A percentile compares a stretch with the other conserved stretches of the same genome.
Evolutionary conservation across 2,797 vertebrate genomes (phyloP).

Genomic region (Clangula hyemalis): DNA sequence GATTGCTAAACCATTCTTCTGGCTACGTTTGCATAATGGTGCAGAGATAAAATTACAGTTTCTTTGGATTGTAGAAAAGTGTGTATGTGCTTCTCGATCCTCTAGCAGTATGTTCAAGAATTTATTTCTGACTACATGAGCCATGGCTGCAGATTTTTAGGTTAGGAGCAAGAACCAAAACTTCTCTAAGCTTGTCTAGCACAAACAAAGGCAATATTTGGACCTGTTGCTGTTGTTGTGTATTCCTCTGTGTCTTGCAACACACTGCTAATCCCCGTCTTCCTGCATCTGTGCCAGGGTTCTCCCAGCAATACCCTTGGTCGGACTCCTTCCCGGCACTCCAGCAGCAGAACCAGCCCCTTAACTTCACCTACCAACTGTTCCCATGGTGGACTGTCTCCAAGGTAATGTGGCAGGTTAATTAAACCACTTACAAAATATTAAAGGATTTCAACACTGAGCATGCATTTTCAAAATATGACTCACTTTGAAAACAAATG

Average conservation of each 20-base stretch:
- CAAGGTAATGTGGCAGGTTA: slow-evolving; percentile 85
- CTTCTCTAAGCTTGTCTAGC: neutral
- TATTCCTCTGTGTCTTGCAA: neutral
- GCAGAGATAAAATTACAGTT: neutral
- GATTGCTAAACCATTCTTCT: neutral
- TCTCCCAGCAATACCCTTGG: slow-evolving; percentile 96
- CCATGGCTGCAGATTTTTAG: neutral
- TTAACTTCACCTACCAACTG: slow-evolving; percentile 97
- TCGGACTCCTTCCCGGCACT: slow-evolving; percentile 88
- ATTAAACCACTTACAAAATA: slow-evolving; percentile 54
- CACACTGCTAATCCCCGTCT: neutral
- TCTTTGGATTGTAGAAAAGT: neutral
- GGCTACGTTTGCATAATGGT: neutral
- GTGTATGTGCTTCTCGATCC: neutral
- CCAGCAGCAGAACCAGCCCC: slow-evolving; percentile 93
- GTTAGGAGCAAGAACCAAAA: neutral
- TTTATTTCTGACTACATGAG: neutral
- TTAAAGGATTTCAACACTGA: slow-evolving; percentile 18
- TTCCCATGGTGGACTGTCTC: slow-evolving; percentile 94
- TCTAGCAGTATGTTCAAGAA: neutral
- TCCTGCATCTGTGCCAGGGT: slow-evolving; percentile 79
- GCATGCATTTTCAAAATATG: slow-evolving; percentile 7
- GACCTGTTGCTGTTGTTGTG: neutral
- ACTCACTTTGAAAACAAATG: slow-evolving; percentile 39
- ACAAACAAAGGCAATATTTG: slow-evolving; percentile 7